A percentile compares a stretch with the other conserved stretches of the same genome.
These are phyloP conservation scores for Pollenia amentaria DNA, from an alignment of 2,888 invertebrate species.

Conservation along the genomic window DNA sequence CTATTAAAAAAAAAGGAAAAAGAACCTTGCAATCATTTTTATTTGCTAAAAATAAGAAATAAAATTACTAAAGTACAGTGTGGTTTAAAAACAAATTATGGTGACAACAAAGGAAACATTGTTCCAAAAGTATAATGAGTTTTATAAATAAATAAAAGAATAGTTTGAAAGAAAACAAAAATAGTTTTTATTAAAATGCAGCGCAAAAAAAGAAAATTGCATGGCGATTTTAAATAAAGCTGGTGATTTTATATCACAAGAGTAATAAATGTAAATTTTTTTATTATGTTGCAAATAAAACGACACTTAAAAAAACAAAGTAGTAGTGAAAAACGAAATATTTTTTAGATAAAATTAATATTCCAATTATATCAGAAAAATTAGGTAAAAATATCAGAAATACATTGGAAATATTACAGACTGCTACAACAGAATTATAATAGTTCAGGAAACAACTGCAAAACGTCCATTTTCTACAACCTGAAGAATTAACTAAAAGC, in stretches of 20 bases:
- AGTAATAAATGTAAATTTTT: conserved; percentile 20
- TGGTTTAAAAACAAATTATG: conserved; percentile 3
- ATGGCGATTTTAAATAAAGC: conserved; percentile 7
- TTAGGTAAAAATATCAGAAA: background rate
- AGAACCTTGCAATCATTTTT: conserved; percentile 34
- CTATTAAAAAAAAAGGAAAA: conserved; percentile 3
- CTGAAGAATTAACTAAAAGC: background rate
- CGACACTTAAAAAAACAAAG: background rate
- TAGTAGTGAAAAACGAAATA: background rate
- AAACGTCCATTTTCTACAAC: conserved; percentile 23
- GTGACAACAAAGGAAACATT: conserved; percentile 29
- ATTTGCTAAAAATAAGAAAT: conserved; percentile 41
- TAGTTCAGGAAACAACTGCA: conserved; percentile 42
- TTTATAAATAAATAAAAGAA: background rate
- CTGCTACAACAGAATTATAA: background rate
- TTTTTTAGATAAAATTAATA: background rate
- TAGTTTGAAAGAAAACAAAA: background rate
- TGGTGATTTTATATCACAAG: conserved; percentile 22
- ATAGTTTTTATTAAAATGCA: conserved; percentile 54
- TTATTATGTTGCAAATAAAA: background rate
- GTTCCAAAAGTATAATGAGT: background rate
- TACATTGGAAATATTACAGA: conserved; percentile 28
- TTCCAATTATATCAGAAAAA: background rate
- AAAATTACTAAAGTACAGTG: conserved; percentile 48
- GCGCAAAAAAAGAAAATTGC: conserved; percentile 66